Conservation (phyloP, 2,113 vertebrate genomes). For the Rhagologus leucostigma region DNA sequence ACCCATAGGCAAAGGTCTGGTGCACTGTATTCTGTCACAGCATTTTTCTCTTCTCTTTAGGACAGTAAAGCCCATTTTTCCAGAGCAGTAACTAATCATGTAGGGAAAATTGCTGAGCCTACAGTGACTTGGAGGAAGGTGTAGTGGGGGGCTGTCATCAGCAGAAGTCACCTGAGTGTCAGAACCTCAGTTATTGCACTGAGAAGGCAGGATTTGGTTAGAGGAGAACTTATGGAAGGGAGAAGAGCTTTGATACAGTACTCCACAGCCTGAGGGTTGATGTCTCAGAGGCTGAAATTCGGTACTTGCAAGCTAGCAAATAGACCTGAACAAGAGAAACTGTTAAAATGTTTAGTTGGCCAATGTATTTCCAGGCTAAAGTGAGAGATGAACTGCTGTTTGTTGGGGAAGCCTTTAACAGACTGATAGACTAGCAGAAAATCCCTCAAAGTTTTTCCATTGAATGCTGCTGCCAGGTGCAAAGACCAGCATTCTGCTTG, state of each 20-base stretch:
- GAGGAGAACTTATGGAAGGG: not conserved
- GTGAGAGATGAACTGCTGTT: not conserved
- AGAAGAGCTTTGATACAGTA: not conserved
- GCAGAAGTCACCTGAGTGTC: not conserved
- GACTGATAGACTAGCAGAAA: not conserved
- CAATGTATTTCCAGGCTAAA: not conserved
- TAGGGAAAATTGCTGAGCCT: not conserved
- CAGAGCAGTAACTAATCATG: not conserved
- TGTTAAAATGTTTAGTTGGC: not conserved
- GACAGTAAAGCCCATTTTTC: not conserved
- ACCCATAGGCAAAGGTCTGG: not conserved
- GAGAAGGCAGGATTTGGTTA: not conserved
- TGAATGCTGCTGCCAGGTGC: not conserved
- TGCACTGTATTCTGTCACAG: not conserved
- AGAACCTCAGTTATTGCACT: not conserved
- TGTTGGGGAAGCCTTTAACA: not conserved
- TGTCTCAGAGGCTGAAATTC: not conserved
- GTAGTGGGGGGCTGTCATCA: not conserved
- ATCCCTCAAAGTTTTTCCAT: not conserved
- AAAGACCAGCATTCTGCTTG: not conserved
- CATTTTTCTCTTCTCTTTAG: not conserved
- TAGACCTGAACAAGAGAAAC: not conserved
- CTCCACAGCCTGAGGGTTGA: not conserved
- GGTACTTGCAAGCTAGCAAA: not conserved
- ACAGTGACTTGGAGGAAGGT: not conserved